A percentile compares a stretch with the other conserved stretches of the same genome.
These are phyloP conservation scores for Hydractinia symbiolongicarpus DNA, from an alignment of 30 jellyfish, hydroid and myxozoan genomes.

Conservation along the genomic window DNA sequence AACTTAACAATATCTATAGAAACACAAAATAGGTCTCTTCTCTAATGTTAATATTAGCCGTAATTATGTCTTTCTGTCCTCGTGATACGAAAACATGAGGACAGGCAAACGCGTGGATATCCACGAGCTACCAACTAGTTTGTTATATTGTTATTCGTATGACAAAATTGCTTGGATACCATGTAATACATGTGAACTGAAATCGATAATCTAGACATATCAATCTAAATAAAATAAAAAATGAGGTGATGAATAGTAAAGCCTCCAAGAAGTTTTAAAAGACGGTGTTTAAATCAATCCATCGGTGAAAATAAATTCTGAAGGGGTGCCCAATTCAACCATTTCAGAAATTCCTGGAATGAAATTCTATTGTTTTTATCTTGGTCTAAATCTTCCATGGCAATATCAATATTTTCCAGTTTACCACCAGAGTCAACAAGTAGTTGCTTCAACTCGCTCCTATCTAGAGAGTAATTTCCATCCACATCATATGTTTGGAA, in stretches of 20 bases:
- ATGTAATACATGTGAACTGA: too few relatives aligned
- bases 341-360: constrained; percentile 22
- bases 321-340: constrained; percentile 37
- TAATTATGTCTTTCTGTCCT: too few relatives aligned
- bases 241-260: neutral
- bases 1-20: too few relatives aligned
- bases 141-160: too few relatives aligned
- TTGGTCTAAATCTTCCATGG: constrained; percentile 22
- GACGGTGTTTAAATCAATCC: neutral
- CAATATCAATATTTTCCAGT: constrained; percentile 8
- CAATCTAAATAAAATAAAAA: too few relatives aligned
- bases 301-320: neutral
- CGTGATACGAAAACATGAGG: too few relatives aligned
- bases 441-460: constrained; percentile 19
- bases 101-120: too few relatives aligned
- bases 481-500: constrained; percentile 28
- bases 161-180: too few relatives aligned
- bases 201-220: too few relatives aligned
- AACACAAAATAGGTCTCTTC: too few relatives aligned
- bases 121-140: too few relatives aligned
- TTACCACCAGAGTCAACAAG: constrained; percentile 27
- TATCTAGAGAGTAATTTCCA: constrained; percentile 13
- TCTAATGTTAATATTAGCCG: too few relatives aligned
- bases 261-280: neutral
- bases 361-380: constrained; percentile 21